These are phyloP conservation scores for Pogonomyrmex barbatus DNA, from an alignment of 1,140 invertebrate genomes.

Conservation along the genomic window DNA sequence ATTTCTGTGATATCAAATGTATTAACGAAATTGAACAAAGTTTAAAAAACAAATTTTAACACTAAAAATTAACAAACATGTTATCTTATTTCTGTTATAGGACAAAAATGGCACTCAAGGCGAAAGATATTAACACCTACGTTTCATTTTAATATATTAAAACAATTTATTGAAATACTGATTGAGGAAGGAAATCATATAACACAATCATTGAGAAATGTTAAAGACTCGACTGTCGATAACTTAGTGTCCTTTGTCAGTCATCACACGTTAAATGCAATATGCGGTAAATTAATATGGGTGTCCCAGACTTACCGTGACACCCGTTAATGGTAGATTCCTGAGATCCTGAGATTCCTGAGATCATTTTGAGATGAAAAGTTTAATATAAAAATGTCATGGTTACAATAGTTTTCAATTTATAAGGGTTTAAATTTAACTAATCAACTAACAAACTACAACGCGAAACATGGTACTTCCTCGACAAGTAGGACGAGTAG, in stretches of 20 bases:
- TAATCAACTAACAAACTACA: too few relatives aligned
- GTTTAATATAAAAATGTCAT: too few relatives aligned
- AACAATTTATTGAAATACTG: conserved; percentile 89
- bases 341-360: too few relatives aligned
- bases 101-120: conserved; percentile 92
- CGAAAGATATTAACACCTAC: conserved; percentile 94
- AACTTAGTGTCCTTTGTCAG: conserved; percentile 90
- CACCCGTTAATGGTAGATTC: too few relatives aligned
- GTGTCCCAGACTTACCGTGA: too few relatives aligned
- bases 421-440: too few relatives aligned
- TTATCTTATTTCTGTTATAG: conserved; percentile 80
- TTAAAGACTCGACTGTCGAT: conserved; percentile 65
- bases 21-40: not conserved
- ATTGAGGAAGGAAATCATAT: conserved; percentile 70
- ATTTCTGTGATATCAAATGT: not conserved
- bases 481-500: too few relatives aligned
- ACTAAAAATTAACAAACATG: not conserved
- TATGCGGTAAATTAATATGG: not conserved
- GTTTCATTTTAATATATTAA: conserved; percentile 96
- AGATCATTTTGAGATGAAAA: too few relatives aligned
- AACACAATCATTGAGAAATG: conserved; percentile 67
- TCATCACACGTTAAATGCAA: conserved; percentile 86
- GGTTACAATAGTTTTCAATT: too few relatives aligned
- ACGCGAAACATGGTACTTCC: too few relatives aligned
- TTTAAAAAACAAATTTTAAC: not conserved